Conservation (phyloP, 2,888 invertebrate species). For the Acrobasis repandana region DNA sequence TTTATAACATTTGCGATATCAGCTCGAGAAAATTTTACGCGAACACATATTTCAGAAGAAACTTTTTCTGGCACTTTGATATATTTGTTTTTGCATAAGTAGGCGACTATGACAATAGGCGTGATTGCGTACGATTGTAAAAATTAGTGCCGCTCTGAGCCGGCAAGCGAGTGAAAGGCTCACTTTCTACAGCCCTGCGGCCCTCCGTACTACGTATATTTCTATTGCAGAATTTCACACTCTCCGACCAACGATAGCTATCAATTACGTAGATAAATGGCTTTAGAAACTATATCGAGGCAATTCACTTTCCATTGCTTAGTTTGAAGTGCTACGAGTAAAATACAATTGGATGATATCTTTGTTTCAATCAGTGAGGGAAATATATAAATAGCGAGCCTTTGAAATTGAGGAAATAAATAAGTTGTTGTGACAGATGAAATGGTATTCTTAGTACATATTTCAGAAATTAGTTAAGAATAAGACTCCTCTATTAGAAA, state of each 20-base stretch:
- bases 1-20: neutral
- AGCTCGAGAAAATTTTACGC: too few relatives aligned
- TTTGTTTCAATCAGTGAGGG: neutral
- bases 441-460: neutral
- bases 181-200: conserved; percentile 79
- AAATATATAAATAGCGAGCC: neutral
- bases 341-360: conserved; percentile 14
- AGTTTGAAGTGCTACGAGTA: neutral
- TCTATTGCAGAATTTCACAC: conserved; percentile 77
- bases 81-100: conserved; percentile 39
- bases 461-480: neutral
- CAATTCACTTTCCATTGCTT: conserved; percentile 45
- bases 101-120: conserved; percentile 46
- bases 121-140: conserved; percentile 67
- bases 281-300: conserved; percentile 52
- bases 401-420: neutral
- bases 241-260: conserved; percentile 61
- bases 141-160: conserved; percentile 57
- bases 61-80: conserved; percentile 1
- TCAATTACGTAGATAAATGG: conserved; percentile 66
- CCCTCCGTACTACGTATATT: conserved; percentile 58
- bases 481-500: neutral
- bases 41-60: neutral
- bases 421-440: neutral
- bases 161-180: conserved; percentile 74